phyloP scores from a whole-genome alignment of 2,888 invertebrate genomes.

The Microdon myrmicae region DNA sequence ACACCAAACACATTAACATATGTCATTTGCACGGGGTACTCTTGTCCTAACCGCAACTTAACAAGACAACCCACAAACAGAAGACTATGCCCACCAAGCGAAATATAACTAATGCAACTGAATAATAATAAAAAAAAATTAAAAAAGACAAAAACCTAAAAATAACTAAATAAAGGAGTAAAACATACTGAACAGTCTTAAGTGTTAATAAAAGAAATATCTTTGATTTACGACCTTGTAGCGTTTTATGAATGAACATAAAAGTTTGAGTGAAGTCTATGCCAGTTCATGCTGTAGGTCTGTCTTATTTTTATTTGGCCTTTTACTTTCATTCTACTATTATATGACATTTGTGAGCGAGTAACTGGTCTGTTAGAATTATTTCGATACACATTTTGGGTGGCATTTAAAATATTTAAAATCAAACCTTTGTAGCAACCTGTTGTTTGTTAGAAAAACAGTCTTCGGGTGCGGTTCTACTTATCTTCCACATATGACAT shows the following conservation, averaged over 20 bases:
- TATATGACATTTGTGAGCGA: background rate
- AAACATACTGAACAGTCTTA: slow-evolving; percentile 28
- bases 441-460: no score
- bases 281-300: background rate
- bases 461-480: no score
- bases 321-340: slow-evolving; percentile 5
- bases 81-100: no score
- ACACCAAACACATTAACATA: slow-evolving; percentile 49
- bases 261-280: slow-evolving; percentile 20
- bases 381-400: no score
- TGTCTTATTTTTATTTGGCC: slow-evolving; percentile 18
- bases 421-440: slow-evolving; percentile 16
- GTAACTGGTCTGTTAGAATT: no score
- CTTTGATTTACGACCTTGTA: slow-evolving; percentile 46
- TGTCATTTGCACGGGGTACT: slow-evolving; percentile 43
- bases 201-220: slow-evolving; percentile 36
- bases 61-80: slow-evolving; percentile 46
- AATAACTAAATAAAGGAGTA: no score
- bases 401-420: slow-evolving; percentile 14
- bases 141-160: no score
- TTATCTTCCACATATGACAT: no score
- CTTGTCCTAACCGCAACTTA: slow-evolving; percentile 43
- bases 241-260: slow-evolving; percentile 47
- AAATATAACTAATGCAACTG: no score
- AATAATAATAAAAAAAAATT: slow-evolving; percentile 36